Evolutionary conservation across 2,113 vertebrate genomes (phyloP).

Genomic region (Menidia beryllina): DNA sequence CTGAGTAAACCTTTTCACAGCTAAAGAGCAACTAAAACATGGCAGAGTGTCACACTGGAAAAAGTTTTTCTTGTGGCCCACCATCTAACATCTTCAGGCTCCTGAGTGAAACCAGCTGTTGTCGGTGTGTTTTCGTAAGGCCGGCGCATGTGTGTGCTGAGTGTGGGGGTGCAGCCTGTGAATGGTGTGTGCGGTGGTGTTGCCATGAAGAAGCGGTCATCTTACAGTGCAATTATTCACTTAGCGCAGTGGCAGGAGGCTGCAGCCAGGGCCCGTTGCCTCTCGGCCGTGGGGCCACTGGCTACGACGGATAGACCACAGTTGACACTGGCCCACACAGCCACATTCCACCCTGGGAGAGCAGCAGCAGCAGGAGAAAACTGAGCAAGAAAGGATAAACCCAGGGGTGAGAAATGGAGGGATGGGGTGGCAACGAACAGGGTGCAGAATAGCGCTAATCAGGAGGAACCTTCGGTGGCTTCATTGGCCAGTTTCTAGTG

Average conservation of each 20-base stretch:
- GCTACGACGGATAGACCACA: conserved; percentile 64
- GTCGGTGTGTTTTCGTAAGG: conserved; percentile 39
- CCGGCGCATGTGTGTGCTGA: conserved; percentile 19
- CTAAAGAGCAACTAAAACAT: background rate
- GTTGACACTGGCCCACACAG: conserved; percentile 72
- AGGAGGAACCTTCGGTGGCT: background rate
- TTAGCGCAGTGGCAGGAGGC: conserved; percentile 64
- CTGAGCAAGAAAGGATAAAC: background rate
- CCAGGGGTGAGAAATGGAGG: background rate
- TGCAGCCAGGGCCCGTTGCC: conserved; percentile 64
- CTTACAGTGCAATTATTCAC: conserved; percentile 79
- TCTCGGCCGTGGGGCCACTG: conserved; percentile 59
- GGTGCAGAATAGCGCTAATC: background rate
- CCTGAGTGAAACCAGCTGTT: conserved; percentile 52
- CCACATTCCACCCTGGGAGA: conserved; percentile 64
- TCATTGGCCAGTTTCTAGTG: conserved; percentile 15
- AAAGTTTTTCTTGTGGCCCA: conserved; percentile 7
- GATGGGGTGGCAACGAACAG: background rate
- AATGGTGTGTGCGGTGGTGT: conserved; percentile 56
- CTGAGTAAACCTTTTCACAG: conserved; percentile 1
- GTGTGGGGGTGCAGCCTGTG: conserved; percentile 24
- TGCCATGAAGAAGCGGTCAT: conserved; percentile 62
- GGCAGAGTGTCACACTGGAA: background rate
- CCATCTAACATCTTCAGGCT: conserved; percentile 5
- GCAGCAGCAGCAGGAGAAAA: background rate